Conservation (phyloP, 2,888 invertebrate species). For the Thecophora atra region DNA sequence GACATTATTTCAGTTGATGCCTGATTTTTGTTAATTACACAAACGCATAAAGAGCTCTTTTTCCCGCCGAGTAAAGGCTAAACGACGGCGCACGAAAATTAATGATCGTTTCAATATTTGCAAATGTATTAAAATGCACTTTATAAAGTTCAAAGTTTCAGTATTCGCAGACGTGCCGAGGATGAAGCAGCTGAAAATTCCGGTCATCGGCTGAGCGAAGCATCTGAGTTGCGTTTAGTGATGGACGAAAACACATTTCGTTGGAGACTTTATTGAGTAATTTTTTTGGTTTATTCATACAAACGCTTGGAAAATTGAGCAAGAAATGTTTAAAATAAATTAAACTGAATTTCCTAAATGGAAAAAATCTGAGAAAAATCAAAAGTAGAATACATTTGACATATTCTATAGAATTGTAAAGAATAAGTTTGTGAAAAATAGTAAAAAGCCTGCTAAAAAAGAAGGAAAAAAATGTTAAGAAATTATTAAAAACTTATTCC, state of each 20-base stretch:
- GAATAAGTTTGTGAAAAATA: too few species aligned
- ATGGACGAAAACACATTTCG: not conserved
- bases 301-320: too few species aligned
- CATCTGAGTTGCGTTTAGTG: not conserved
- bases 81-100: not conserved
- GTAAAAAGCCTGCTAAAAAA: too few species aligned
- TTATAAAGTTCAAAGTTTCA: conserved; percentile 14
- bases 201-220: not conserved
- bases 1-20: not conserved
- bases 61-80: not conserved
- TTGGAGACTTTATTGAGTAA: conserved; percentile 8
- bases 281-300: not conserved
- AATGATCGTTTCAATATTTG: not conserved
- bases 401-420: too few species aligned
- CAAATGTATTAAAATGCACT: not conserved
- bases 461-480: too few species aligned
- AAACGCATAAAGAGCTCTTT: not conserved
- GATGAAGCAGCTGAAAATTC: not conserved
- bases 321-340: too few species aligned
- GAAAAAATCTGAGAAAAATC: not conserved
- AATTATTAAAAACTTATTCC: too few species aligned
- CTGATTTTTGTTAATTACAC: not conserved
- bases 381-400: too few species aligned
- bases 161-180: not conserved
- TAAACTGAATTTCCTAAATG: too few species aligned